These are phyloP conservation scores for Poeciliopsis presidionis DNA, from an alignment of 2,797 vertebrate genomes.

Conservation along the genomic window DNA sequence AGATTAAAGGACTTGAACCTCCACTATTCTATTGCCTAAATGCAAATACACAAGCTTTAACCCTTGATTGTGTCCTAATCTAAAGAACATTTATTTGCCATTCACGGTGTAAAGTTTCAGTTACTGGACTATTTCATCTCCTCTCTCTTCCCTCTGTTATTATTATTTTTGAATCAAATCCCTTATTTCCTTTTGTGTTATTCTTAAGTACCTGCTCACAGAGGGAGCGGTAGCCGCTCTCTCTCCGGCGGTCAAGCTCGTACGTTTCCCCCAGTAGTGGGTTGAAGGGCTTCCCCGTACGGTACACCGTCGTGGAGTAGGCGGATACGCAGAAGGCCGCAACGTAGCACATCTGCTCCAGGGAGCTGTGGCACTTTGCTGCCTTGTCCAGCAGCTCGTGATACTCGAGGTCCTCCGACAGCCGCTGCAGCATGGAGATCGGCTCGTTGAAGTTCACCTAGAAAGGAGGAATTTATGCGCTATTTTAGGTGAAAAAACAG, in stretches of 20 bases:
- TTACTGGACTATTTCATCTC: background rate
- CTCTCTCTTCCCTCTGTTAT: background rate
- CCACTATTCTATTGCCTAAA: background rate
- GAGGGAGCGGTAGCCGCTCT: slow-evolving; percentile 93
- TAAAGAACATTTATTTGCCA: background rate
- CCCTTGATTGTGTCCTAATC: background rate
- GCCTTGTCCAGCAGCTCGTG: slow-evolving; percentile 91
- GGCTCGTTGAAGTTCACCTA: slow-evolving; percentile 99
- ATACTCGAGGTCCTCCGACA: slow-evolving; percentile 96
- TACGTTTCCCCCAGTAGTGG: slow-evolving; percentile 95
- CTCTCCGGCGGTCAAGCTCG: slow-evolving; percentile 91
- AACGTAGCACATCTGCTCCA: slow-evolving; percentile 96
- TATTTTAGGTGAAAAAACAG: background rate
- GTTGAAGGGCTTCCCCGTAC: slow-evolving; percentile 97
- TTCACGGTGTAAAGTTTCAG: background rate
- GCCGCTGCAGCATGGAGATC: slow-evolving; percentile 94
- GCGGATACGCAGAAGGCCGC: slow-evolving; percentile 96
- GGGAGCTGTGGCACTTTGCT: slow-evolving; percentile 87
- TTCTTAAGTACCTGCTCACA: slow-evolving; percentile 87
- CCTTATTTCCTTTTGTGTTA: background rate
- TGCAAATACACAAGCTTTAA: background rate
- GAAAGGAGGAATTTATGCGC: background rate
- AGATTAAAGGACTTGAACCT: background rate
- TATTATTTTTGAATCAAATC: background rate
- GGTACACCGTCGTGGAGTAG: slow-evolving; percentile 95